A percentile compares a stretch with the other conserved stretches of the same genome.
Conservation (phyloP, 2,888 invertebrate genomes). For the Carcina quercana region DNA sequence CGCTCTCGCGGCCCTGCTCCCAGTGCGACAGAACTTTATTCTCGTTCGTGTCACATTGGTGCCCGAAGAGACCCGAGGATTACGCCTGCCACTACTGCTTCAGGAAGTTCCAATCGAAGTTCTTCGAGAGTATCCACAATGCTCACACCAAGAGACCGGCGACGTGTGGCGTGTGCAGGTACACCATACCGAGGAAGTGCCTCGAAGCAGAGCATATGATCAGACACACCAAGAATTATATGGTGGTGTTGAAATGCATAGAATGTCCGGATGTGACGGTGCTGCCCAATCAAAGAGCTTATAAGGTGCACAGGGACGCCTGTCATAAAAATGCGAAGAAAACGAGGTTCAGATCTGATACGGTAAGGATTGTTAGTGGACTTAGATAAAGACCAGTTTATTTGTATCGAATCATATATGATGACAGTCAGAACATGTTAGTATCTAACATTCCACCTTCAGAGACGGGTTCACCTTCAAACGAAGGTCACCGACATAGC, state of each 20-base stretch:
- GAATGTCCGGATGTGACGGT: constrained; percentile 20
- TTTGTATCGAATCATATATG: neutral
- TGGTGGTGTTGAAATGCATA: constrained; percentile 25
- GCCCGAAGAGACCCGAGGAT: constrained; percentile 7
- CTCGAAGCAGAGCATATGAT: constrained; percentile 29
- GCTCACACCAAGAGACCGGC: accelerated
- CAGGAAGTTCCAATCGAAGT: constrained; percentile 19
- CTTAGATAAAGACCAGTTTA: neutral
- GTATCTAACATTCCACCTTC: too few species aligned
- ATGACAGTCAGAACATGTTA: neutral
- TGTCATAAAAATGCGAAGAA: neutral
- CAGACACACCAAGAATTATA: constrained; percentile 25
- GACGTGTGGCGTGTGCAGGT: constrained; percentile 26
- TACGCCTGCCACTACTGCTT: constrained; percentile 23
- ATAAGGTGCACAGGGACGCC: neutral
- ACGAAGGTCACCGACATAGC: too few species aligned
- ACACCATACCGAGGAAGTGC: constrained; percentile 19
- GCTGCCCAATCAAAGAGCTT: constrained; percentile 10
- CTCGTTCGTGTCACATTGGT: constrained; percentile 19
- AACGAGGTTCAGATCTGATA: neutral
- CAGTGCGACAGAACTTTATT: constrained; percentile 11
- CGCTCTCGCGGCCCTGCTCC: constrained; percentile 11
- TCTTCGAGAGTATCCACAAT: constrained; percentile 15
- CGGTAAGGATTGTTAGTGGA: neutral
- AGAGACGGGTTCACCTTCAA: too few species aligned